phyloP scores from a whole-genome alignment of 2,888 invertebrate genomes.

The Mesorhabditis sp. region DNA sequence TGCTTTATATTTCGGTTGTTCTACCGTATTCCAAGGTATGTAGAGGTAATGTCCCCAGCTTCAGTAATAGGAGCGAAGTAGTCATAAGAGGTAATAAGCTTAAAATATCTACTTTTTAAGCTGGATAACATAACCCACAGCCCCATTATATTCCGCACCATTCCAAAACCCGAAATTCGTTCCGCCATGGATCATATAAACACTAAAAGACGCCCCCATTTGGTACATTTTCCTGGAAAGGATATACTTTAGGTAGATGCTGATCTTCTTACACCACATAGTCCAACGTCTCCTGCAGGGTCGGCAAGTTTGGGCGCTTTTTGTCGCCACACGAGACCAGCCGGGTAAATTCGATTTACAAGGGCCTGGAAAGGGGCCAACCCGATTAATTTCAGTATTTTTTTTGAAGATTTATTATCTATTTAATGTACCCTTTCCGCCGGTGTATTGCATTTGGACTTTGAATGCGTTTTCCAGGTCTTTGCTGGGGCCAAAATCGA shows the following conservation, averaged over 20 bases:
- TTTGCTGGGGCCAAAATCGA: slow-evolving; percentile 14
- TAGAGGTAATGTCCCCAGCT: slow-evolving; percentile 34
- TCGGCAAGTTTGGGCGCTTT: slow-evolving; percentile 11
- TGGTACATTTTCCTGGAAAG: slow-evolving; percentile 20
- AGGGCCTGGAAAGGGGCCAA: slow-evolving; percentile 67
- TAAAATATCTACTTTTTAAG: background rate
- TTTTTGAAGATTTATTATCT: background rate
- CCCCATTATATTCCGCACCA: slow-evolving; percentile 27
- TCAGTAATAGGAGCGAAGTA: slow-evolving; percentile 48
- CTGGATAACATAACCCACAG: slow-evolving; percentile 8
- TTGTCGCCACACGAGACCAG: slow-evolving; percentile 77
- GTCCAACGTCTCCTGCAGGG: slow-evolving; percentile 5
- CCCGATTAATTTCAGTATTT: background rate
- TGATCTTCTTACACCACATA: background rate
- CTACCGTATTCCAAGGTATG: slow-evolving; percentile 30
- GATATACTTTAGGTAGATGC: background rate
- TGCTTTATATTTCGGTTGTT: no score
- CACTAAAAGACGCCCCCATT: slow-evolving; percentile 35
- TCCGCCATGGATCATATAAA: slow-evolving; percentile 48
- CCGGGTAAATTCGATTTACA: slow-evolving; percentile 84
- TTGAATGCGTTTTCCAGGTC: slow-evolving; percentile 4
- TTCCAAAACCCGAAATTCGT: slow-evolving; percentile 47
- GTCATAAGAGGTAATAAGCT: slow-evolving; percentile 47
- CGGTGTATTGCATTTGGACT: background rate
- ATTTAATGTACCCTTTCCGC: background rate